Evolutionary conservation across 2,113 vertebrate species (phyloP).

Genomic region (Promerops cafer): DNA sequence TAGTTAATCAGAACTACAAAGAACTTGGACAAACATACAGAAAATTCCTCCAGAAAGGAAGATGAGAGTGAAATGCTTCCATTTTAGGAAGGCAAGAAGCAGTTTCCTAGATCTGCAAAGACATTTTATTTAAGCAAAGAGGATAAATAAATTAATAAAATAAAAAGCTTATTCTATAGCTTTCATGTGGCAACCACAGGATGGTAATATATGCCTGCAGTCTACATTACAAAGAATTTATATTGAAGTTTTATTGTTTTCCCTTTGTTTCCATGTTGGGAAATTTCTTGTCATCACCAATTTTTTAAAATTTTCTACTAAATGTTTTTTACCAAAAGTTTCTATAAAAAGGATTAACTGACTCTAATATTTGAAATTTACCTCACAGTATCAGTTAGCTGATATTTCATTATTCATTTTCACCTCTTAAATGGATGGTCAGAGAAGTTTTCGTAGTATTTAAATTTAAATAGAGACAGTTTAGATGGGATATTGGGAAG

Average conservation of each 20-base stretch:
- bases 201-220: not conserved
- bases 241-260: not conserved
- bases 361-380: not conserved
- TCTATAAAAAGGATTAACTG: not conserved
- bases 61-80: not conserved
- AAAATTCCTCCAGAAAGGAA: not conserved
- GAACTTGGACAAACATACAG: not conserved
- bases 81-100: not conserved
- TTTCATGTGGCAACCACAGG: not conserved
- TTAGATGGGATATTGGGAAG: not conserved
- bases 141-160: no score
- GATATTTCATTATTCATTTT: not conserved
- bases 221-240: not conserved
- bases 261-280: no score
- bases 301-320: not conserved
- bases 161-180: not conserved
- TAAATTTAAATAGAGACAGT: not conserved
- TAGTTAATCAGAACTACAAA: not conserved
- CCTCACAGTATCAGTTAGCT: not conserved
- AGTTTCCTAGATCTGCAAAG: not conserved
- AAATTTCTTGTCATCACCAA: not conserved
- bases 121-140: not conserved
- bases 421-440: not conserved
- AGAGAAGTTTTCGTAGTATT: not conserved
- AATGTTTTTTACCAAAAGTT: not conserved